Conservation (phyloP, 1,140 invertebrate genomes). For the Anoplolepis gracilipes region DNA sequence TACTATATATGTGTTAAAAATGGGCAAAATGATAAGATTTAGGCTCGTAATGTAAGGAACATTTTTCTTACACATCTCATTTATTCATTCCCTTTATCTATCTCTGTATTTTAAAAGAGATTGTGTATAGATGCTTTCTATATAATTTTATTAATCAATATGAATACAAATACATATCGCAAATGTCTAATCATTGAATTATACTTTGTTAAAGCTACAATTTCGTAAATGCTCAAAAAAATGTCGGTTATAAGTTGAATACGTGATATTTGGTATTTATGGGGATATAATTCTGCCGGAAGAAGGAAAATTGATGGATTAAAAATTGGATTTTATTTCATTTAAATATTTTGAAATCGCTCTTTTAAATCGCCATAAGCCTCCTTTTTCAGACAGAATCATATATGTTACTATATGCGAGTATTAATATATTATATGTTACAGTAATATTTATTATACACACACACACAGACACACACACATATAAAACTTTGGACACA, state of each 20-base stretch:
- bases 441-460: slow-evolving; percentile 24
- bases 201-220: not conserved
- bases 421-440: slow-evolving; percentile 10
- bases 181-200: not conserved
- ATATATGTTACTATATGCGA: not conserved
- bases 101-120: not conserved
- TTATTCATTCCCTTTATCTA: not conserved
- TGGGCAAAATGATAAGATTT: not conserved
- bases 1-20: not conserved
- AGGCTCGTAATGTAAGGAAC: not conserved
- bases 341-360: no score
- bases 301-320: no score
- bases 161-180: not conserved
- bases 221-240: not conserved
- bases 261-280: slow-evolving; percentile 17
- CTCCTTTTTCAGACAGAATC: no score
- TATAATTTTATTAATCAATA: not conserved
- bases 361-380: no score
- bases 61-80: not conserved
- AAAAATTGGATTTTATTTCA: no score
- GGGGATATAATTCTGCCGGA: not conserved
- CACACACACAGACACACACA: no score
- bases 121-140: no score
- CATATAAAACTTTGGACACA: not conserved
- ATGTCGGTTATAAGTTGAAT: not conserved